phyloP scores from a whole-genome alignment of 2,113 vertebrate genomes.

The Talpa occidentalis region DNA sequence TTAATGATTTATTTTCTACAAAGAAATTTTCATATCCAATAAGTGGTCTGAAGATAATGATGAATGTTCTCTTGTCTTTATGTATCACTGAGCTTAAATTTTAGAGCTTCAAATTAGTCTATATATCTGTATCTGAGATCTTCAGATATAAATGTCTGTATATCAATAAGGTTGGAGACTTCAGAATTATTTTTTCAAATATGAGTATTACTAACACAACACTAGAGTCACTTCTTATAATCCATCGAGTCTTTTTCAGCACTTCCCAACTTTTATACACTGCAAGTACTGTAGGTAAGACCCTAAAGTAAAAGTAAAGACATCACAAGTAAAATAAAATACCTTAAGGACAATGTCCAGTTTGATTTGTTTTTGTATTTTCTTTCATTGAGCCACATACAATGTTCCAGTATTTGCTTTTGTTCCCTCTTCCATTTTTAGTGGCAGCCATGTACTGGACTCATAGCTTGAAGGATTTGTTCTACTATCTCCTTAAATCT shows the following conservation, averaged over 20 bases:
- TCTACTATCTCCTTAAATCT: slow-evolving; percentile 64
- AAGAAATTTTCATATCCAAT: not conserved
- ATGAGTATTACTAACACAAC: not conserved
- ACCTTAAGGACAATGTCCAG: not conserved
- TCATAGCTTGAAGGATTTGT: slow-evolving; percentile 51
- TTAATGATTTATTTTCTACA: not conserved
- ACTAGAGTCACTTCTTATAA: not conserved
- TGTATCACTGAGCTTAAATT: not conserved
- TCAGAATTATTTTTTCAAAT: not conserved
- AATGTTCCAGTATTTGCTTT: slow-evolving; percentile 29
- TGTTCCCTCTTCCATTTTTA: slow-evolving; percentile 35
- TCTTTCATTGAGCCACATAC: slow-evolving; percentile 35
- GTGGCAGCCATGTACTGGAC: not conserved
- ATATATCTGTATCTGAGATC: too few relatives aligned
- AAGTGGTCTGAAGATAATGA: not conserved
- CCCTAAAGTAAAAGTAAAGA: too few relatives aligned
- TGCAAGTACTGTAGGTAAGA: not conserved
- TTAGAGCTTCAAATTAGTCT: not conserved
- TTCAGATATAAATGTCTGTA: not conserved
- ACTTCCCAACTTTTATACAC: slow-evolving; percentile 17
- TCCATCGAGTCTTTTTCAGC: not conserved
- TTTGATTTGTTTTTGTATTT: slow-evolving; percentile 10
- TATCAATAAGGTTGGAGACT: not conserved
- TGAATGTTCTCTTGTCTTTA: not conserved
- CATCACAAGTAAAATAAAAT: slow-evolving; percentile 31